A percentile compares a stretch with the other conserved stretches of the same genome.
These are phyloP conservation scores for Heliconius charithonia DNA, from an alignment of 2,888 invertebrate genomes.

Conservation along the genomic window DNA sequence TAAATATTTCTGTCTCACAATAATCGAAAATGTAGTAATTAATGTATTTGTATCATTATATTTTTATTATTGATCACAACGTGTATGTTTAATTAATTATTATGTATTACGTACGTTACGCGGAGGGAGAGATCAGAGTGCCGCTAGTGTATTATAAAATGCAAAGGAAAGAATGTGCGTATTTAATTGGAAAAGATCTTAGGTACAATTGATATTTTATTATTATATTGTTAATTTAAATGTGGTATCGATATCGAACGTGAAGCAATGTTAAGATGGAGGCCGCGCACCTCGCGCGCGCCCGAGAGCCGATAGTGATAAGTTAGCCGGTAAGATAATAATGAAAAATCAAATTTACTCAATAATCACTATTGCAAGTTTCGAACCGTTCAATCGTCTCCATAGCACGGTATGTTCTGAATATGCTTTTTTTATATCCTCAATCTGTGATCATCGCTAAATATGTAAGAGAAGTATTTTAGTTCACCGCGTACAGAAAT, in stretches of 20 bases:
- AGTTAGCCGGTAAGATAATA: slow-evolving; percentile 80
- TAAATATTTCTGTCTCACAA: slow-evolving; percentile 84
- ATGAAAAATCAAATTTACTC: slow-evolving; percentile 81
- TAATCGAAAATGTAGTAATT: slow-evolving; percentile 82
- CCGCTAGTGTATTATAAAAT: slow-evolving; percentile 71
- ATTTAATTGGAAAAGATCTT: slow-evolving; percentile 81
- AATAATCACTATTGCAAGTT: slow-evolving; percentile 82
- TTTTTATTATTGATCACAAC: slow-evolving; percentile 83
- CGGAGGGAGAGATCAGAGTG: slow-evolving; percentile 56
- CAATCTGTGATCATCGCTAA: slow-evolving; percentile 83
- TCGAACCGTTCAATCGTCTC: slow-evolving; percentile 80
- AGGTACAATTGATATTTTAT: slow-evolving; percentile 84
- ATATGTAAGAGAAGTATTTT: slow-evolving; percentile 79
- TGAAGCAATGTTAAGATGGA: slow-evolving; percentile 79
- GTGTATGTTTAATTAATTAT: slow-evolving; percentile 78
- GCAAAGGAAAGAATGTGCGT: slow-evolving; percentile 76
- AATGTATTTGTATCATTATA: slow-evolving; percentile 84
- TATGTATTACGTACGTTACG: slow-evolving; percentile 66
- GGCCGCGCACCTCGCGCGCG: slow-evolving; percentile 72
- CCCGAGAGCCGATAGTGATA: slow-evolving; percentile 78
- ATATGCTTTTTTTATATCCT: slow-evolving; percentile 82
- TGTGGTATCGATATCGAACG: slow-evolving; percentile 80
- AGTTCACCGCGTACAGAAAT: slow-evolving; percentile 71
- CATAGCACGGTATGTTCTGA: slow-evolving; percentile 82
- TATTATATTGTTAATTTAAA: slow-evolving; percentile 83